Evolutionary conservation across 2,113 vertebrate species (phyloP), one percentile per base, ranked within the genome.

Genomic region (Petroica traversi): DNA sequence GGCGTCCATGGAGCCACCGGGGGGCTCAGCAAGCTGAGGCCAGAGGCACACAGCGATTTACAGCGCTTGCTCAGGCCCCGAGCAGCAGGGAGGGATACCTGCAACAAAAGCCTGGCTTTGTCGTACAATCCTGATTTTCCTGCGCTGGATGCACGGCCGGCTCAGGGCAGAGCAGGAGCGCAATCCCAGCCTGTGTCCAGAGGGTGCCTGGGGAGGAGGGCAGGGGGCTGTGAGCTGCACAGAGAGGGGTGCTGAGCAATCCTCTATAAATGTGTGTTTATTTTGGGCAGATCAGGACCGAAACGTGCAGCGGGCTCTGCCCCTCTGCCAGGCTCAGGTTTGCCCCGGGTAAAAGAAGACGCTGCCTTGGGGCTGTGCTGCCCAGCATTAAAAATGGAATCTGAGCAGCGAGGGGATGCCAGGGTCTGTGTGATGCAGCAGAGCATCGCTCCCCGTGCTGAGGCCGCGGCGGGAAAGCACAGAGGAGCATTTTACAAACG

Each of bases 31-130:
- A 19, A 72, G 46, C 31, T 1, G 0, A 15, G 46, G 22, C n/a
- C 41, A 18, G 62, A 34, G 84, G 48, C 67, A 61, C 36, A 23
- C 48, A 23, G 4, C 1, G 0, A 52, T 73, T 63, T 19, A 46
- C 0, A 62, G 72, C 0, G 0, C 38, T 25, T 11, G 40, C 25
- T 89, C 38, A 12, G 52, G 71, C 51, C n/a, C 3, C 0, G 2
- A 85, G 78, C 64, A 7, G 41, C 66, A 7, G 3, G n/a, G 31
- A 88, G 71, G 1, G 54, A 26, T n/a, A 28, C 24, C 59, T 41
- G 67, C 43, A 38, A 14, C 3, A 69, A 71, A 46, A 54, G n/a
- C 61, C 71, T 11, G 43, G 19, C 12, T 17, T 72, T 58, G 52
- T 4, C 14, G 28, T 9, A 38, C 51, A 26, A 24, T 45, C 31